Conservation (phyloP, 2,888 invertebrate species). For the Metalampra italica region DNA sequence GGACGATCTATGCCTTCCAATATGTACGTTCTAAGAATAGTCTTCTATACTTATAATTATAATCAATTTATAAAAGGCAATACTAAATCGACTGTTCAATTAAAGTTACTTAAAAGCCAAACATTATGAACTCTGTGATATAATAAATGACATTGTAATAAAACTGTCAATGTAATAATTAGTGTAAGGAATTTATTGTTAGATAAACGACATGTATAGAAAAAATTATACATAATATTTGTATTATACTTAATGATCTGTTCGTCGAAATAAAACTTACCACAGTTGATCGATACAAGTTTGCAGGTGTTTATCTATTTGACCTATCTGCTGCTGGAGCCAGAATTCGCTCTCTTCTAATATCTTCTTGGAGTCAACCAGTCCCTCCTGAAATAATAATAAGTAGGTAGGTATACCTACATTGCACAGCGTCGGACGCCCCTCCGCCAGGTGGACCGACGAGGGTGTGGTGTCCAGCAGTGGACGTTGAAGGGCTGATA, state of each 20-base stretch:
- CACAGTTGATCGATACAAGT: conserved; percentile 61
- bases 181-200: conserved; percentile 14
- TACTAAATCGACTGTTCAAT: conserved; percentile 19
- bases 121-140: conserved; percentile 36
- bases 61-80: conserved; percentile 13
- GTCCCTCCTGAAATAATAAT: conserved; percentile 35
- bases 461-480: too few relatives aligned
- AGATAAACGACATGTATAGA: conserved; percentile 9
- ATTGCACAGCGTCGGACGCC: too few relatives aligned
- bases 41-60: too few relatives aligned
- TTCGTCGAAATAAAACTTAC: conserved; percentile 18
- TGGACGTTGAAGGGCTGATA: too few relatives aligned
- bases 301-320: conserved; percentile 54
- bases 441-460: too few relatives aligned
- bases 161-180: conserved; percentile 24
- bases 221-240: conserved; percentile 4
- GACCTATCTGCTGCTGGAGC: conserved; percentile 45
- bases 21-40: too few relatives aligned
- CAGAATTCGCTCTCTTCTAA: conserved; percentile 54
- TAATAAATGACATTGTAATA: conserved; percentile 31
- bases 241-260: conserved; percentile 26
- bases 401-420: neutral
- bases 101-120: conserved; percentile 4
- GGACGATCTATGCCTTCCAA: too few relatives aligned
- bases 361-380: conserved; percentile 35